Percentiles rank a stretch among this genome's conserved stretches.
Conservation (phyloP, 2,888 invertebrate species). For the Salticus scenicus region DNA sequence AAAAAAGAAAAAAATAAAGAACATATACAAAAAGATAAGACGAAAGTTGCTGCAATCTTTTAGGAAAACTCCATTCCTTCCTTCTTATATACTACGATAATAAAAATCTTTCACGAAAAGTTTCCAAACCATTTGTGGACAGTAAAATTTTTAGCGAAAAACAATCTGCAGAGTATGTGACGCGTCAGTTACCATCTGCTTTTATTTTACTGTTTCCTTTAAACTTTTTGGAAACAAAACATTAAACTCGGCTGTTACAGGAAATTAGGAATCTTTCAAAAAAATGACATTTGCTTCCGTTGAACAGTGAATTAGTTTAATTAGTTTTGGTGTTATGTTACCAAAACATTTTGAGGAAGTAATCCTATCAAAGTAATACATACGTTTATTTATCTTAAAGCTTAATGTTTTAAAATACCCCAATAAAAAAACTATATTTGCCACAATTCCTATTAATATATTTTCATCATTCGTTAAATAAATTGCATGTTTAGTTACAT, state of each 20-base stretch:
- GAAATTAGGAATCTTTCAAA: neutral
- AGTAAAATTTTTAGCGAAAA: conserved; percentile 8
- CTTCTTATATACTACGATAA: neutral
- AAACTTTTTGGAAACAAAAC: neutral
- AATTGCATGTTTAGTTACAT: no score
- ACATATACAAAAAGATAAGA: neutral
- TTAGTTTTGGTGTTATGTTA: neutral
- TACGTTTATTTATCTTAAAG: no score
- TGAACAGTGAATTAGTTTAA: neutral
- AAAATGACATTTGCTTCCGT: neutral
- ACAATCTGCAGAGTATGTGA: neutral
- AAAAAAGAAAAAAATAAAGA: no score
- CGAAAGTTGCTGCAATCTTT: neutral
- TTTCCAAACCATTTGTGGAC: neutral
- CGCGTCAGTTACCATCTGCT: neutral
- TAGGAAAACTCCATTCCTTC: neutral
- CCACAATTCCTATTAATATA: no score
- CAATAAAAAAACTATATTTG: no score
- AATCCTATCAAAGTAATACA: no score
- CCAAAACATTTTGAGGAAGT: no score
- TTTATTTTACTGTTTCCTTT: conserved; percentile 1
- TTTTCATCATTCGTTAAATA: no score
- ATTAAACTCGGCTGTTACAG: neutral
- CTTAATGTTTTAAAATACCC: no score
- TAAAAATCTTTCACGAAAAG: neutral